A percentile compares a stretch with the other conserved stretches of the same genome.
Conservation (phyloP, 2,797 vertebrate species). For the Cuculus canorus region DNA sequence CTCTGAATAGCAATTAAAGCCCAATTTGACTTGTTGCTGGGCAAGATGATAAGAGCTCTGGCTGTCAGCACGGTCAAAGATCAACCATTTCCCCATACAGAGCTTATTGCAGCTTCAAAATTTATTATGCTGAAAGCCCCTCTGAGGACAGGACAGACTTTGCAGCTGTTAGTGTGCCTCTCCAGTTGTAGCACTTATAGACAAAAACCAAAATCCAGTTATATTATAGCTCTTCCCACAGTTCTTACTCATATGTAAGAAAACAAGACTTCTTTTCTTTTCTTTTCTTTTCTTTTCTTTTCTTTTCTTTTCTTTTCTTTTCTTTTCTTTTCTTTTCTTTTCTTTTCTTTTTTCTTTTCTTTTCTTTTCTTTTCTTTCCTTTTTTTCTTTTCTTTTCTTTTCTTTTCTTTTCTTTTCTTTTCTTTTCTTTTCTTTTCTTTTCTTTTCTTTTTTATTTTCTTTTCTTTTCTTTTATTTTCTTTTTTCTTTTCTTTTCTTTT, state of each 20-base stretch:
- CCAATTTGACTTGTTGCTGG: conserved; percentile 72
- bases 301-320: background rate
- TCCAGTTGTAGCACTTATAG: background rate
- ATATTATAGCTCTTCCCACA: background rate
- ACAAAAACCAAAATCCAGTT: conserved; percentile 49
- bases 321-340: too few relatives aligned
- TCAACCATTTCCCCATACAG: conserved; percentile 66
- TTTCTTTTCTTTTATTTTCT: background rate
- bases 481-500: too few relatives aligned
- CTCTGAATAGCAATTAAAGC: conserved; percentile 73
- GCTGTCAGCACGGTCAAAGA: conserved; percentile 74
- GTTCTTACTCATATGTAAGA: background rate
- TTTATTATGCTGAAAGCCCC: conserved; percentile 51
- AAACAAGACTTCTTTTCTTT: background rate
- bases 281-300: too few relatives aligned
- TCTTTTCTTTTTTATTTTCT: too few relatives aligned
- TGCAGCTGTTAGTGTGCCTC: conserved; percentile 57
- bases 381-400: too few relatives aligned
- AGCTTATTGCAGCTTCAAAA: conserved; percentile 38
- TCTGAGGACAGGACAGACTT: conserved; percentile 21
- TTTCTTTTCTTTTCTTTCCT: too few relatives aligned
- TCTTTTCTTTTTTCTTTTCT: too few relatives aligned
- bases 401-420: too few relatives aligned
- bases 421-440: too few relatives aligned
- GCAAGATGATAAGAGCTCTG: conserved; percentile 68